phyloP scores from a whole-genome alignment of 2,113 vertebrate species.

The Salvator merianae region DNA sequence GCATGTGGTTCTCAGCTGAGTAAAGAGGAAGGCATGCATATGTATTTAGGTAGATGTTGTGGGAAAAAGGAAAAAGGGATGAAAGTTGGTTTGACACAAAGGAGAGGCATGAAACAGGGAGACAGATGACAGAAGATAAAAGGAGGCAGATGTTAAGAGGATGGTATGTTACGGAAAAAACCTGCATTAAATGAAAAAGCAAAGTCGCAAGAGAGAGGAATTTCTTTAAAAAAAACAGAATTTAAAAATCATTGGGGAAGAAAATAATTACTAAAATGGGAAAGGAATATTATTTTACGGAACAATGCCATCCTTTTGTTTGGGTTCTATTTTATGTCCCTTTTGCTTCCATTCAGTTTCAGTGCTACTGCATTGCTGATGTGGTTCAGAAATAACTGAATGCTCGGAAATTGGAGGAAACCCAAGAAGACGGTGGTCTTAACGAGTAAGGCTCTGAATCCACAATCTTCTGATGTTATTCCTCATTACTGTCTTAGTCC shows the following conservation, averaged over 20 bases:
- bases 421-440: conserved; percentile 35
- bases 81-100: conserved; percentile 44
- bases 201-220: background rate
- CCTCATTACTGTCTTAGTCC: conserved; percentile 17
- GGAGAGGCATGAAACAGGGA: conserved; percentile 44
- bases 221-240: background rate
- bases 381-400: conserved; percentile 43
- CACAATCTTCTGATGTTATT: conserved; percentile 37
- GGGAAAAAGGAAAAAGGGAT: conserved; percentile 46
- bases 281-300: background rate
- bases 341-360: background rate
- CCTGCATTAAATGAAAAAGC: conserved; percentile 11
- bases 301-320: rapidly evolving
- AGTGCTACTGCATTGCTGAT: background rate
- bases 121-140: conserved; percentile 31
- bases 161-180: background rate
- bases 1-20: conserved; percentile 37
- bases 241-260: background rate
- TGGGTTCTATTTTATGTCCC: background rate
- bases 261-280: conserved; percentile 5
- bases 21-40: conserved; percentile 44
- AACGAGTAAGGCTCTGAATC: conserved; percentile 19
- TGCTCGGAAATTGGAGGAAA: conserved; percentile 36
- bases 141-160: background rate
- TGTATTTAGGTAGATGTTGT: conserved; percentile 19